Base-by-base conservation (phyloP, 1,140 invertebrate genomes). In the Sinonovacula constricta region DNA sequence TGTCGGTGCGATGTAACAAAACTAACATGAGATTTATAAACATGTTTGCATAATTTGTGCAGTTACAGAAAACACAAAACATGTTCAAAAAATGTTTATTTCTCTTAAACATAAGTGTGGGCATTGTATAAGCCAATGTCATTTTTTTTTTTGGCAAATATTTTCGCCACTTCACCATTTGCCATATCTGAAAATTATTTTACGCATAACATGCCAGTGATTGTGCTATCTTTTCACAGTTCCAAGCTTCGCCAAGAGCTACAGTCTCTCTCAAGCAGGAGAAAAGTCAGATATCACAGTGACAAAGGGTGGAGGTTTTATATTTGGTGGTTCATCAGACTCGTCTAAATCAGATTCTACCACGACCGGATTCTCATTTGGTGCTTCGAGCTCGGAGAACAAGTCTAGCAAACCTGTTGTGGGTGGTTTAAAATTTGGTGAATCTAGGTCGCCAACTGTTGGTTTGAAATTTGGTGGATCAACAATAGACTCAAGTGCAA, bases 391-490 rank as follows among this genome's bases (percentile, higher is more conserved):
- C n/a, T n/a, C n/a, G n/a, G n/a, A n/a, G n/a, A n/a, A n/a, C n/a
- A n/a, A n/a, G n/a, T n/a, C n/a, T n/a, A n/a, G n/a, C n/a, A n/a
- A n/a, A n/a, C n/a, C n/a, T n/a, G n/a, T n/a, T n/a, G n/a, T n/a
- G n/a, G n/a, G n/a, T n/a, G n/a, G n/a, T n/a, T n/a, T n/a, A n/a
- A n/a, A n/a, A n/a, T n/a, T n/a, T n/a, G n/a, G n/a, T n/a, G n/a
- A n/a, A n/a, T n/a, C n/a, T n/a, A n/a, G n/a, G n/a, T n/a, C n/a
- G n/a, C 3, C 7, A 1, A 57, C 49, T 36, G 70, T 57, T 45
- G 70, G 70, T 28, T 72, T 72, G 49, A 72, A 72, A 60, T 72
- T 72, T 39, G n/a, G n/a, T n/a, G n/a, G n/a, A n/a, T n/a, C n/a
- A n/a, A n/a, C n/a, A n/a, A n/a, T n/a, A n/a, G 56, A 51, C 26